Evolutionary conservation across 2,888 invertebrate genomes (phyloP).

Genomic region (Chymomyza procnemis): DNA sequence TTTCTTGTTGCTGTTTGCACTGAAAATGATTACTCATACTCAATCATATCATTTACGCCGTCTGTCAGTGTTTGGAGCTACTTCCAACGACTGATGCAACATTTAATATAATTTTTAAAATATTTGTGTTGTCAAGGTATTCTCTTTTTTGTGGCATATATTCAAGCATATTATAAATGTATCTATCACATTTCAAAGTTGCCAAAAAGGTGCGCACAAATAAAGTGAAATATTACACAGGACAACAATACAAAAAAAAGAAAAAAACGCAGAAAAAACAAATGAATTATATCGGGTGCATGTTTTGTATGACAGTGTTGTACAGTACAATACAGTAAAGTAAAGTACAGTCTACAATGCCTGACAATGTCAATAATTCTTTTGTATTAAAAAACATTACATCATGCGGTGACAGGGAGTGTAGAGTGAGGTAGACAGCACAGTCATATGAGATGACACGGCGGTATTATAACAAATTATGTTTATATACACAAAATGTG

Average conservation of each 20-base stretch:
- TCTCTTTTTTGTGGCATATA: background rate
- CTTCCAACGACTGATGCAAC: background rate
- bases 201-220: background rate
- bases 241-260: background rate
- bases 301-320: background rate
- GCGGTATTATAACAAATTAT: constrained; percentile 4
- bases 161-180: background rate
- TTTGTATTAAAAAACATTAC: background rate
- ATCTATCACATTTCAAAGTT: background rate
- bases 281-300: background rate
- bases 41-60: background rate
- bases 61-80: background rate
- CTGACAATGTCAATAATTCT: background rate
- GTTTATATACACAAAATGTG: background rate
- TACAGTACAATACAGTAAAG: background rate
- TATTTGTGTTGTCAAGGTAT: background rate
- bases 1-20: too few species aligned
- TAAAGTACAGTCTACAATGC: background rate
- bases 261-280: background rate
- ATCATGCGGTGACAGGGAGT: background rate
- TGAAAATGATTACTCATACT: background rate
- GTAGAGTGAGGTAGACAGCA: background rate
- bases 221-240: background rate
- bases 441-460: background rate
- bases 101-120: background rate